Evolutionary conservation across 2,888 invertebrate species (phyloP).

Genomic region (Diplolepis rosae): DNA sequence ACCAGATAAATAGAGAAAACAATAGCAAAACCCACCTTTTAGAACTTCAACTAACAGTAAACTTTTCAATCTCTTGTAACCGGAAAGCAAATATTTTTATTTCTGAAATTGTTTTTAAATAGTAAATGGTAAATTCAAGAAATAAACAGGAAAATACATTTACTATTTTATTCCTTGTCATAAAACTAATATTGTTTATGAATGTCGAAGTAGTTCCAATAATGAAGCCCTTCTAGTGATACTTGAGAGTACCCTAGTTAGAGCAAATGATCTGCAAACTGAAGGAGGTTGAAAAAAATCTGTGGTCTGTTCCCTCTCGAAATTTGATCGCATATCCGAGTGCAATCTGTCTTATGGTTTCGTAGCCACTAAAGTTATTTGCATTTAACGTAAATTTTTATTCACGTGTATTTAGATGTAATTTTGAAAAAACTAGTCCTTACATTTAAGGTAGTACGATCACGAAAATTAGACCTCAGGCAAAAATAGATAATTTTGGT

Average conservation of each 20-base stretch:
- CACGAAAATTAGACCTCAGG: too few relatives aligned
- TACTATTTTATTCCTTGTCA: too few relatives aligned
- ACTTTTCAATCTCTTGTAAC: background rate
- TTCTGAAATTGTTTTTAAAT: background rate
- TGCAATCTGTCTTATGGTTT: constrained; percentile 5
- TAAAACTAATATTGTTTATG: too few relatives aligned
- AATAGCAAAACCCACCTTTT: background rate
- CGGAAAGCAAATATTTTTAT: background rate
- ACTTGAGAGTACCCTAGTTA: background rate
- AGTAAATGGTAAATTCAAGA: background rate
- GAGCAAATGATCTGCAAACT: background rate
- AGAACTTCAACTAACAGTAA: background rate
- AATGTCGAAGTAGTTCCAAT: too few relatives aligned
- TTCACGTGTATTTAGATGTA: too few relatives aligned
- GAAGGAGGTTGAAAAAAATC: background rate
- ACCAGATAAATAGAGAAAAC: background rate
- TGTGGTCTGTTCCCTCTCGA: constrained; percentile 8
- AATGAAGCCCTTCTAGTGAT: background rate
- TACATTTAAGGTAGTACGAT: too few relatives aligned
- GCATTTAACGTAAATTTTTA: too few relatives aligned
- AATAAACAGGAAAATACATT: too few relatives aligned
- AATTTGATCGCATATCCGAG: background rate
- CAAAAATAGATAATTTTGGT: too few relatives aligned
- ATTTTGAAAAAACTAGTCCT: too few relatives aligned
- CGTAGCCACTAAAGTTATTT: too few relatives aligned